Evolutionary conservation across 2,797 vertebrate species (phyloP).

Genomic region (Arrhamphus sclerolepis): DNA sequence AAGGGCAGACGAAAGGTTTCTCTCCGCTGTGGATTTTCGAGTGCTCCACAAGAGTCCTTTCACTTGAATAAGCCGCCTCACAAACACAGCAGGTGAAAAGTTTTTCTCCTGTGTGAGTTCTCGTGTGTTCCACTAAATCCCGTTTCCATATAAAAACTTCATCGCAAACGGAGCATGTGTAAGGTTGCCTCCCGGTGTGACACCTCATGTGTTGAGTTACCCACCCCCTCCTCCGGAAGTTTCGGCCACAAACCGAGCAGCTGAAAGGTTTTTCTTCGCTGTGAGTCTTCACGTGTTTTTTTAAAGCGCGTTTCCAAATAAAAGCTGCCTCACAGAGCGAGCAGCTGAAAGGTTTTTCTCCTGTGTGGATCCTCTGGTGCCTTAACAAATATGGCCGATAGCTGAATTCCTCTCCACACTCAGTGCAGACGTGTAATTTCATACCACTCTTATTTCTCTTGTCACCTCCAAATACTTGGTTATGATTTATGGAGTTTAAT

Average conservation of each 20-base stretch:
- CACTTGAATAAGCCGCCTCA: background rate
- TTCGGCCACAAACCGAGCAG: constrained; percentile 5
- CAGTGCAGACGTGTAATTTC: constrained; percentile 9
- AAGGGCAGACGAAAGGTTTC: constrained; percentile 3
- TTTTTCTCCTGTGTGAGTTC: constrained; percentile 11
- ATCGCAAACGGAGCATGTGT: constrained; percentile 6
- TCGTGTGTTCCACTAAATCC: constrained; percentile 5
- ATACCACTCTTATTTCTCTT: background rate
- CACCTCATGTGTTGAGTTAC: constrained; percentile 1
- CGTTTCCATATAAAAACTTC: constrained; percentile 10
- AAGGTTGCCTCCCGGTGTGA: constrained; percentile 12
- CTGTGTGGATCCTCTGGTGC: constrained; percentile 7
- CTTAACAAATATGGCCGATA: background rate
- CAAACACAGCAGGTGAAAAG: constrained; percentile 16
- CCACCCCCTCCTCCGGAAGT: constrained; percentile 5
- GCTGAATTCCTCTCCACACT: constrained; percentile 16
- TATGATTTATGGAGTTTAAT: background rate
- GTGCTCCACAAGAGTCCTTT: constrained; percentile 5
- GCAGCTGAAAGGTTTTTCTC: constrained; percentile 9
- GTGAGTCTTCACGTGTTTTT: background rate
- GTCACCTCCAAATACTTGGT: background rate
- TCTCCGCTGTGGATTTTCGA: constrained; percentile 1
- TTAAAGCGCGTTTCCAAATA: constrained; percentile 1
- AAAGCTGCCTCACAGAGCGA: background rate
- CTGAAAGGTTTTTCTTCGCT: background rate